Evolutionary conservation across 2,888 invertebrate genomes (phyloP).

Genomic region (Lycia hirtaria): DNA sequence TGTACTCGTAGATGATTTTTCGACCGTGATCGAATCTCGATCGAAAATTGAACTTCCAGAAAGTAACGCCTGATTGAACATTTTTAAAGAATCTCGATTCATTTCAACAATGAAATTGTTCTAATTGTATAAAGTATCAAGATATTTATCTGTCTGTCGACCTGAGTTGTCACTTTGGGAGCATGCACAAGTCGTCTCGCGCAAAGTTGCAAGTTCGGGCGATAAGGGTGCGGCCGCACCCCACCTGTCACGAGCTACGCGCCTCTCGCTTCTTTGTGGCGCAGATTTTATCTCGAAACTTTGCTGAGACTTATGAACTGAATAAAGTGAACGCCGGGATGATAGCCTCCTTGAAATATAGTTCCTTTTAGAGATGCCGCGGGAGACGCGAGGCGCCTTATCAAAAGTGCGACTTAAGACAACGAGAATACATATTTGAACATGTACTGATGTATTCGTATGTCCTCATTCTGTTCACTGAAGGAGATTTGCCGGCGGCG

Average conservation of each 20-base stretch:
- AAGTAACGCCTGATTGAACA: too few species aligned
- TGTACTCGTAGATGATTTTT: too few species aligned
- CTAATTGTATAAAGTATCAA: constrained; percentile 4
- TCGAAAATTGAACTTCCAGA: too few species aligned
- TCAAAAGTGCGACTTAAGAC: constrained; percentile 45
- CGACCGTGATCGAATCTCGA: constrained; percentile 9
- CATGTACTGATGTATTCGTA: constrained; percentile 3
- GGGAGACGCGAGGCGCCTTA: constrained; percentile 49
- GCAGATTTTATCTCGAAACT: constrained; percentile 68
- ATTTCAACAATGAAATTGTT: constrained; percentile 6
- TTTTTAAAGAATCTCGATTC: neutral
- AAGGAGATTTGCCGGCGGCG: constrained; percentile 21
- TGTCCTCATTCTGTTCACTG: constrained; percentile 24
- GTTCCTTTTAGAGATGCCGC: constrained; percentile 47
- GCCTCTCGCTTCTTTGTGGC: constrained; percentile 58
- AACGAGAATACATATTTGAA: constrained; percentile 37
- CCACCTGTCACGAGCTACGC: constrained; percentile 57
- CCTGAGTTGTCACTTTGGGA: constrained; percentile 41
- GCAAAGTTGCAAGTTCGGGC: constrained; percentile 49
- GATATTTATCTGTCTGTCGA: constrained; percentile 43
- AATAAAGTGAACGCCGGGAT: constrained; percentile 54
- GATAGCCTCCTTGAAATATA: constrained; percentile 52
- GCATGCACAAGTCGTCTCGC: constrained; percentile 45
- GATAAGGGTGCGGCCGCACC: constrained; percentile 57
- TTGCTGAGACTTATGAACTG: constrained; percentile 61